Evolutionary conservation across 2,797 vertebrate genomes (phyloP), one percentile per base, ranked within the genome.

Genomic region (Mergus octosetaceus): DNA sequence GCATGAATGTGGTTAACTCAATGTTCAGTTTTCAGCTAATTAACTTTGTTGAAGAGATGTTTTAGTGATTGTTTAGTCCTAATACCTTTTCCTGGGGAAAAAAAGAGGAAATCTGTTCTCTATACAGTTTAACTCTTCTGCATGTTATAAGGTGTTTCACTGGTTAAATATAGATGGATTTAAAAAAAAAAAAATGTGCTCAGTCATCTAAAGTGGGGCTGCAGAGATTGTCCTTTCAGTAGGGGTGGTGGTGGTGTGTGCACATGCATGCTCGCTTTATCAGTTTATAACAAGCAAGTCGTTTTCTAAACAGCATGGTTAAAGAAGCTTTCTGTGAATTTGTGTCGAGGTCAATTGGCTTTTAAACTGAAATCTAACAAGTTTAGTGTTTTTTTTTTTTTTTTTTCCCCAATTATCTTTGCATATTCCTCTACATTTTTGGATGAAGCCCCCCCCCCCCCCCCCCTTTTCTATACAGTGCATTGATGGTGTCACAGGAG

Each of bases 211-310:
- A 69, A 68, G 38, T 57, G 20, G 30, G 20, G 22, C 64, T 83
- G 39, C 38, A 43, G 58, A 61, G 39, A 20, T 87, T 68, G 79
- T 4, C 13, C 3, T 76, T 5, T 64, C 30, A 20, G 20, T 8
- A 18, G 7, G 70, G 25, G 51, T 6, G 25, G 51, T 25, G 25
- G 24, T 53, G 25, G 5, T 16, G 8, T 61, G 20, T 38, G 10
- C 6, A 2, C 3, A 0, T 6, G 0, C 8, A 7, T 0, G 0
- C 38, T 17, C 19, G 16, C 38, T 86, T 90, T 76, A n/a, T 39
- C 16, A 43, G 3, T 74, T 71, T 34, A 9, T 57, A 69, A 30
- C 3, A 87, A 77, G 13, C 8, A 30, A 41, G 21, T 45, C 8
- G n/a, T 72, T 75, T 90, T 56, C 43, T 69, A 58, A 81, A 60